These are phyloP conservation scores for Creontiades dilutus DNA, from an alignment of 2,888 invertebrate species.

Conservation along the genomic window DNA sequence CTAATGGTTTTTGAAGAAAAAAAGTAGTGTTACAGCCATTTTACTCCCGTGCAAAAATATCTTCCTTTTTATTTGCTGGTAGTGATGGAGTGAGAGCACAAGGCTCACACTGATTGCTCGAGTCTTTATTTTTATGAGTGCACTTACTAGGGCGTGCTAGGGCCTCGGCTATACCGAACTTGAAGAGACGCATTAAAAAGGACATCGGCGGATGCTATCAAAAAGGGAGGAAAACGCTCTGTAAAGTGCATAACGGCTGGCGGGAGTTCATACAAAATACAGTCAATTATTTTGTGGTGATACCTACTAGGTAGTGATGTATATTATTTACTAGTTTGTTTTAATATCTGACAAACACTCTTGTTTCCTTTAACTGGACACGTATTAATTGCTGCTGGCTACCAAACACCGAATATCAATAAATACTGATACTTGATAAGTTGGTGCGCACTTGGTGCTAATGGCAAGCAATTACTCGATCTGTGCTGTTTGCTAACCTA, in stretches of 20 bases:
- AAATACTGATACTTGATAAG: no score
- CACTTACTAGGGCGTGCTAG: slow-evolving; percentile 40
- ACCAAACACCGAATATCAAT: no score
- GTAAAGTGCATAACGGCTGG: background rate
- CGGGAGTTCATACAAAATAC: slow-evolving; percentile 6
- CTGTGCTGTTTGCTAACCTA: no score
- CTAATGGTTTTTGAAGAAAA: slow-evolving; percentile 48
- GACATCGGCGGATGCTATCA: slow-evolving; percentile 46
- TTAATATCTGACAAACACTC: no score
- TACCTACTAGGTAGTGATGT: no score
- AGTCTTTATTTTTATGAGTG: slow-evolving; percentile 54
- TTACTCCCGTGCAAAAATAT: slow-evolving; percentile 3
- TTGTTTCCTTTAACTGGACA: no score
- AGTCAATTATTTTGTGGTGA: no score
- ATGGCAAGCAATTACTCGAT: no score
- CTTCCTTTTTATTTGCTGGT: background rate
- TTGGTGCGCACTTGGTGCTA: no score
- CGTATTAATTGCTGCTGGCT: no score
- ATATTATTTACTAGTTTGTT: no score
- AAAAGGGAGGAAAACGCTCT: background rate
- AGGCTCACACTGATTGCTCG: slow-evolving; percentile 44
- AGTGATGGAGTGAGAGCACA: background rate
- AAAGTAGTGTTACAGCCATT: background rate
- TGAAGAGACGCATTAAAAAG: slow-evolving; percentile 44
- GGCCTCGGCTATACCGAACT: background rate